These are phyloP conservation scores for Mus pahari DNA, from an alignment of 2,113 vertebrate genomes.

Conservation along the genomic window DNA sequence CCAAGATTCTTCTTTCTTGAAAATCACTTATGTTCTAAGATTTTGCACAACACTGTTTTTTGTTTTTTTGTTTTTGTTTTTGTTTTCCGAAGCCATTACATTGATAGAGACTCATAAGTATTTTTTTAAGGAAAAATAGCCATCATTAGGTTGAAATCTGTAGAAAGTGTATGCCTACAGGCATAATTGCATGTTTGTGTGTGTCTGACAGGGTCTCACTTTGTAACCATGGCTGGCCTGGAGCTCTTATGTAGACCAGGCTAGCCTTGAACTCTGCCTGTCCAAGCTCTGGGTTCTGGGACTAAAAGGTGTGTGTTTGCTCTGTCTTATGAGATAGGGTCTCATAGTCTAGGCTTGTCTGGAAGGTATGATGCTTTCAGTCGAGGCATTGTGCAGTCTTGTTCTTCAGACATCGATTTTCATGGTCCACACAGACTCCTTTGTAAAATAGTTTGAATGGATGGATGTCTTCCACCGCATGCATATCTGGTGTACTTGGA, in stretches of 20 bases:
- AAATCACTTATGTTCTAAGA: constrained; percentile 43
- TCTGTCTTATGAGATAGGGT: constrained; percentile 34
- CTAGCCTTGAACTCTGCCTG: background rate
- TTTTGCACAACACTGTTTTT: background rate
- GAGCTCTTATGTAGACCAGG: background rate
- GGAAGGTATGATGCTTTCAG: background rate
- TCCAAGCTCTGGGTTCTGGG: background rate
- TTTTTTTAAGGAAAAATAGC: background rate
- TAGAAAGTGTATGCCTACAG: background rate
- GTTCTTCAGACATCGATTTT: constrained; percentile 28
- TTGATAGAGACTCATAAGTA: background rate
- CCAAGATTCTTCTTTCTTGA: constrained; percentile 27
- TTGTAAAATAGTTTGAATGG: background rate
- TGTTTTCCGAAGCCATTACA: background rate
- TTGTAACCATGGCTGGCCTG: background rate
- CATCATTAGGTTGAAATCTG: background rate
- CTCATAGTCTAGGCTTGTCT: constrained; percentile 1
- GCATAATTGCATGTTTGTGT: background rate
- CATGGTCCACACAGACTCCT: background rate
- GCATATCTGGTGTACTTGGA: no score
- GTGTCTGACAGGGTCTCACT: background rate
- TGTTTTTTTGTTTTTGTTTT: no score
- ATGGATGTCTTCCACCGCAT: background rate
- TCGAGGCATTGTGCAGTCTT: background rate
- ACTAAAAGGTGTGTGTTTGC: background rate